phyloP scores from a whole-genome alignment of 1,140 invertebrate genomes.

The Drosophila kanapiae region DNA sequence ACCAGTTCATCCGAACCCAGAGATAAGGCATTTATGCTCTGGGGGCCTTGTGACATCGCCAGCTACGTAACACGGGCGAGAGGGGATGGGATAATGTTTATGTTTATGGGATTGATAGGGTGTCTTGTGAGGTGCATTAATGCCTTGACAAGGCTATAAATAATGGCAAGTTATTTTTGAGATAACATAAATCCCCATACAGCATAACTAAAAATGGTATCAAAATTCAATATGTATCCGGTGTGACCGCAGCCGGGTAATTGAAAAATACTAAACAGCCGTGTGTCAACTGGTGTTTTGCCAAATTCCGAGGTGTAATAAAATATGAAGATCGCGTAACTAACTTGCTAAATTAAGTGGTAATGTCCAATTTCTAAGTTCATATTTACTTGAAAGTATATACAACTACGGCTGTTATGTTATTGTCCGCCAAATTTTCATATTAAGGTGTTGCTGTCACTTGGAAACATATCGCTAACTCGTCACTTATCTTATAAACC shows the following conservation, averaged over 20 bases:
- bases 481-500: neutral
- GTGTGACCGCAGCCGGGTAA: constrained; percentile 35
- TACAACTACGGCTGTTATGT: no score
- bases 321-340: neutral
- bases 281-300: neutral
- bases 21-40: constrained; percentile 38
- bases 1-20: constrained; percentile 4
- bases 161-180: constrained; percentile 17
- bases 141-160: constrained; percentile 1
- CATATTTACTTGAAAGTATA: no score
- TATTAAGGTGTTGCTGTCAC: neutral
- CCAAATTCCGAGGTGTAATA: neutral
- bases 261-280: neutral
- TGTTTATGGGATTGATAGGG: neutral
- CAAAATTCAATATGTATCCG: constrained; percentile 68
- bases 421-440: neutral
- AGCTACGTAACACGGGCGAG: constrained; percentile 24
- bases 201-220: constrained; percentile 78
- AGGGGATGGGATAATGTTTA: neutral
- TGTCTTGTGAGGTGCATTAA: neutral
- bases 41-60: constrained; percentile 28
- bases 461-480: neutral
- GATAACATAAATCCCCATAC: constrained; percentile 50
- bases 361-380: neutral
- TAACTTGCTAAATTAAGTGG: neutral